phyloP scores from a whole-genome alignment of 2,797 vertebrate genomes.

The Megalops cyprinoides region DNA sequence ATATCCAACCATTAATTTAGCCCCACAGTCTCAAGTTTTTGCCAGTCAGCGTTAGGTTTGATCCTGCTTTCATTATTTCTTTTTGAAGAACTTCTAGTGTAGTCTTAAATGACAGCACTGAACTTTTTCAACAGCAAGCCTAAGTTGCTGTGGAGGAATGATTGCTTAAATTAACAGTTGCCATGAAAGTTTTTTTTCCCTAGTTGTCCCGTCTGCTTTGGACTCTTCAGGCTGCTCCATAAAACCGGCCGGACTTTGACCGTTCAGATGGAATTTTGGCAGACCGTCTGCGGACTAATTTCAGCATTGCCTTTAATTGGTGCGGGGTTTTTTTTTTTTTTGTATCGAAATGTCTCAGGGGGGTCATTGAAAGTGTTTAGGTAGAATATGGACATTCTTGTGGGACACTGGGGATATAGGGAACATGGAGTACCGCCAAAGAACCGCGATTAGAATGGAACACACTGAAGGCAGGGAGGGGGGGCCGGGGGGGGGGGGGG shows the following conservation, averaged over 20 bases:
- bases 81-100: not conserved
- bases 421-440: constrained; percentile 12
- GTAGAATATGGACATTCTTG: constrained; percentile 64
- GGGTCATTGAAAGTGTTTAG: constrained; percentile 61
- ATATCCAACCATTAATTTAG: not conserved
- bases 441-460: not conserved
- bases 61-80: not conserved
- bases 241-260: constrained; percentile 13
- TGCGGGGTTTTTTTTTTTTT: not conserved
- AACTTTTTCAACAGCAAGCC: not conserved
- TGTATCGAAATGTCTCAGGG: constrained; percentile 3
- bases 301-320: not conserved
- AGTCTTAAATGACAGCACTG: not conserved
- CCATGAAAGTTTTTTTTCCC: not conserved
- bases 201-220: not conserved
- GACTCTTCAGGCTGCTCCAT: not conserved
- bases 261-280: constrained; percentile 27
- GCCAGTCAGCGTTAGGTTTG: not conserved
- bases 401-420: constrained; percentile 54
- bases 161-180: not conserved
- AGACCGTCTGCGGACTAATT: not conserved
- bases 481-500: not conserved
- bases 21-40: not conserved
- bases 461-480: not conserved
- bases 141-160: not conserved